Base-by-base conservation (phyloP, 1,140 invertebrate species). In the Adelges cooleyi region DNA sequence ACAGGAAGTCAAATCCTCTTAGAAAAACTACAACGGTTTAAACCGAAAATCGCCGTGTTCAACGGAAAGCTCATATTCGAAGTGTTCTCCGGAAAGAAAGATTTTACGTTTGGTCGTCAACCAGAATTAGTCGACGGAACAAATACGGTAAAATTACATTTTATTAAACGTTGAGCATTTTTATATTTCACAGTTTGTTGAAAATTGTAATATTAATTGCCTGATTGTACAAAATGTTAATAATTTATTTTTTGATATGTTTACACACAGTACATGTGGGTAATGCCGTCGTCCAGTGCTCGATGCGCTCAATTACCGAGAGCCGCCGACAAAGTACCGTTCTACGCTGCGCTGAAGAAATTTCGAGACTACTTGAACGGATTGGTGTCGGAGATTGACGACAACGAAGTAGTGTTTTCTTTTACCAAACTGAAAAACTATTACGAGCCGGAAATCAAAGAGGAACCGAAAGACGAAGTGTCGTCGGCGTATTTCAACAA, bases 61-160 rank as follows among this genome's bases (percentile, higher is more conserved):
- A 98, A 98, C 81, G 94, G 94, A 8, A 97, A 97, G 80, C 82
- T 96, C 65, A 98, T 97, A 69, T 97, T 95, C 79, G 92, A 96
- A 79, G 90, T 95, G 20, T 97, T 96, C 80, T 91, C 89, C 65
- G 94, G 93, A 9, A 95, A 95, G 76, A 97, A 97, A 75, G 92
- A 97, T 75, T 97, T 97, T 77, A 85, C 89, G 74, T 95, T 97
- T 78, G 95, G 95, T 50, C 86, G 93, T 72, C 94, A 97, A 75
- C 90, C 92, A 1, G 92, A 92, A 74, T 82, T 87, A 36, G 85
- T 97, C 22, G 88, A 93, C 69, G 92, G 91, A 54, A 95, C 93
- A 18, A 90, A 90, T 73, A 95, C 92, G 67, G 92, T 96, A 80
- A 88, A n/a, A n/a, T n/a, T n/a, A n/a, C n/a, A n/a, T n/a, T n/a